phyloP scores from a whole-genome alignment of 2,888 invertebrate species.

The Sepioteuthis lessoniana region DNA sequence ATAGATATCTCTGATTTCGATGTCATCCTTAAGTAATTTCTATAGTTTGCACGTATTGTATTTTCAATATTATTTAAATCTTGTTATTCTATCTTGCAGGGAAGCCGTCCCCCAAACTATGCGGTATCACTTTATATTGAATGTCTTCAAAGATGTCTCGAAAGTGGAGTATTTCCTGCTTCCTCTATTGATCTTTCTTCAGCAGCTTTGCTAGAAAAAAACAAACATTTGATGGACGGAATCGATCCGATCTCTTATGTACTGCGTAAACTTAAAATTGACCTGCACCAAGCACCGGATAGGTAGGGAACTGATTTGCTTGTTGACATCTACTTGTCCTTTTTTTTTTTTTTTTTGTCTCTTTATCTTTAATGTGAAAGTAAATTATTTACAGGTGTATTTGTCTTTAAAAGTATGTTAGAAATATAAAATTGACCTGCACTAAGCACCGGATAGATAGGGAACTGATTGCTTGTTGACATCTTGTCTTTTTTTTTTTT shows the following conservation, averaged over 20 bases:
- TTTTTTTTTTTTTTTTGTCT: no score
- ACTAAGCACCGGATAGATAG: conserved; percentile 91
- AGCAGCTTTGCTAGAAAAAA: conserved; percentile 39
- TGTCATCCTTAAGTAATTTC: no score
- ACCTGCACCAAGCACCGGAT: conserved; percentile 89
- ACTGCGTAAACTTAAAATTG: conserved; percentile 88
- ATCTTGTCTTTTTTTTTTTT: no score
- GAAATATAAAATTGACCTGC: conserved; percentile 82
- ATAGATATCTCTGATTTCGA: no score
- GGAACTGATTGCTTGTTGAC: conserved; percentile 47
- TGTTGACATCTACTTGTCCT: no score
- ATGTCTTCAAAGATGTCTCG: conserved; percentile 37
- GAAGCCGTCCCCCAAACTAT: not conserved
- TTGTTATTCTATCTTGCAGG: not conserved
- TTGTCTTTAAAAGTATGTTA: no score
- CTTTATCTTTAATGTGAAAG: no score
- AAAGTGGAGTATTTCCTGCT: not conserved
- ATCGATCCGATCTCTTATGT: conserved; percentile 93
- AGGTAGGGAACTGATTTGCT: conserved; percentile 79
- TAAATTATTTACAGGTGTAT: no score
- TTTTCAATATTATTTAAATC: not conserved
- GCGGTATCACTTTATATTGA: conserved; percentile 36
- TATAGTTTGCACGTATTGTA: no score
- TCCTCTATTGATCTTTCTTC: not conserved
- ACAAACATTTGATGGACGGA: conserved; percentile 54